These are phyloP conservation scores for Zoanthus gigantus DNA, from an alignment of 92 coral and sea anemone genomes.

Conservation along the genomic window DNA sequence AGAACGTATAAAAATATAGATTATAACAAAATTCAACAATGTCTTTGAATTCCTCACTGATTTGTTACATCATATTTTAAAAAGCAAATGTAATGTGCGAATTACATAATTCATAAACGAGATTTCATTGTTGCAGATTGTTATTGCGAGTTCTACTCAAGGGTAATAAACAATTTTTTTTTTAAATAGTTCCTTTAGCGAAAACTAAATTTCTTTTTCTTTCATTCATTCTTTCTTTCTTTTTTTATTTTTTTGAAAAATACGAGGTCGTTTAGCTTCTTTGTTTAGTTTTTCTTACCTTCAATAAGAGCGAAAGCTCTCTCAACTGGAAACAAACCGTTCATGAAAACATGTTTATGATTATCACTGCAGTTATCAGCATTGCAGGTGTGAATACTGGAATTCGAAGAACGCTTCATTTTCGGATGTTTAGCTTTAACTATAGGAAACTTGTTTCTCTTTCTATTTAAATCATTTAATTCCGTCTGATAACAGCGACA, in stretches of 20 bases:
- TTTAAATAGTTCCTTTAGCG: neutral
- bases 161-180: neutral
- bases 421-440: neutral
- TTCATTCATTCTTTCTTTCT: no score
- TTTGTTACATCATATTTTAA: no score
- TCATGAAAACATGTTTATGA: constrained; percentile 27
- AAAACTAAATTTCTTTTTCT: neutral
- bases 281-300: constrained; percentile 1
- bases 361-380: neutral
- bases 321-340: constrained; percentile 12
- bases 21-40: no score
- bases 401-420: constrained; percentile 19
- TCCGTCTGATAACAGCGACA: neutral
- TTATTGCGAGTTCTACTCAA: no score
- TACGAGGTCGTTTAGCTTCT: neutral
- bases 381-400: constrained; percentile 30
- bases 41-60: no score
- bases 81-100: no score
- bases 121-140: no score
- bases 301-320: constrained; percentile 38
- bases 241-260: neutral
- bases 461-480: neutral
- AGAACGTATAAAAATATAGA: no score
- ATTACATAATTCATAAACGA: no score
- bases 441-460: neutral